Percentiles rank a stretch among this genome's conserved stretches.
These are phyloP conservation scores for Coremacera marginata DNA, from an alignment of 2,888 invertebrate species.

Conservation along the genomic window DNA sequence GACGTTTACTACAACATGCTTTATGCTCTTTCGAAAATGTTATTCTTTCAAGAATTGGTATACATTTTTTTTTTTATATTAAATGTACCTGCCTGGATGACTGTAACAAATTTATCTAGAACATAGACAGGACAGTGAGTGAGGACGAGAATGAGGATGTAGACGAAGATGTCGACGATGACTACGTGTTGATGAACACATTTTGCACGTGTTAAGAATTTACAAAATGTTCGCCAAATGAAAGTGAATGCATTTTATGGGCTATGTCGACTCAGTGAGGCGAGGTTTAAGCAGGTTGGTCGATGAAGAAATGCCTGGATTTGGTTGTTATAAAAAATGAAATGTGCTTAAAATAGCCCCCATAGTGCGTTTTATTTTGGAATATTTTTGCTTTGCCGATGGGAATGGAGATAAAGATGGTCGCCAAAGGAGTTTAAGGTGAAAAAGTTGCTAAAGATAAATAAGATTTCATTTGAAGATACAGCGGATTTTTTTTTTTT, in stretches of 20 bases:
- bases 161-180: too few relatives aligned
- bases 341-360: constrained; percentile 25
- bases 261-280: not conserved
- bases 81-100: not conserved
- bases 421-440: not conserved
- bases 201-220: constrained; percentile 63
- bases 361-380: constrained; percentile 1
- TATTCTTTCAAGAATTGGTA: too few relatives aligned
- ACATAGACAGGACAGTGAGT: not conserved
- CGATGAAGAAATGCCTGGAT: too few relatives aligned
- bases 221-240: constrained; percentile 49
- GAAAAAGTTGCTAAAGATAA: not conserved
- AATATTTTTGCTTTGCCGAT: not conserved
- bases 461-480: too few relatives aligned
- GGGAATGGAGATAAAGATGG: too few relatives aligned
- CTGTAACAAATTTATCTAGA: constrained; percentile 12
- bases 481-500: too few relatives aligned
- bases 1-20: too few relatives aligned
- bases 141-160: not conserved
- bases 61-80: not conserved
- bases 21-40: too few relatives aligned
- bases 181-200: constrained; percentile 49
- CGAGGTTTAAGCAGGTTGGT: too few relatives aligned
- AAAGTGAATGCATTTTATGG: constrained; percentile 24
- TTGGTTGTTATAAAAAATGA: constrained; percentile 7